Conservation (phyloP, 2,797 vertebrate genomes). For the Pristis pectinata region DNA sequence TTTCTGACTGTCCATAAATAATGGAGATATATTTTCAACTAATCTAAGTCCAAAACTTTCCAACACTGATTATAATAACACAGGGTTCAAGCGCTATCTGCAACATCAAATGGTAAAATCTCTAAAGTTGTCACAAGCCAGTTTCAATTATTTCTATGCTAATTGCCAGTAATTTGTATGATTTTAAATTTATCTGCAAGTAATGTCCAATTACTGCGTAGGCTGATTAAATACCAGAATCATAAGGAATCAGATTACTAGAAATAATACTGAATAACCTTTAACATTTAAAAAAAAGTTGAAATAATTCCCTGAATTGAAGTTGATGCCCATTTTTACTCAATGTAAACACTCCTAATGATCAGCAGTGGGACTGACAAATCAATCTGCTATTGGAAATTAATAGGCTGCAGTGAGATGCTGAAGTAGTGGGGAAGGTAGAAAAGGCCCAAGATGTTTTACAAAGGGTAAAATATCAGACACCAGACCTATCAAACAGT, state of each 20-base stretch:
- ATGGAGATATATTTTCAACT: neutral
- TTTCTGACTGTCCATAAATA: neutral
- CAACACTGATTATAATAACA: neutral
- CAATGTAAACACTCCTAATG: neutral
- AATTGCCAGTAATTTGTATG: neutral
- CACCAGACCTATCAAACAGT: neutral
- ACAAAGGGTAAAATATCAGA: neutral
- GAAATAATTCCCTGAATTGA: neutral
- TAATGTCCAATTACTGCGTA: neutral
- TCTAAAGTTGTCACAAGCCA: neutral
- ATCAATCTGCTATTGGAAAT: neutral
- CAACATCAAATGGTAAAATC: neutral
- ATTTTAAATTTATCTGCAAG: neutral
- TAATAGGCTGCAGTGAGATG: neutral
- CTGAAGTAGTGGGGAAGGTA: neutral
- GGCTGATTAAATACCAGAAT: neutral
- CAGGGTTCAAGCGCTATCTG: neutral
- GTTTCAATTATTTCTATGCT: neutral
- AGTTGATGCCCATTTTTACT: constrained; percentile 2
- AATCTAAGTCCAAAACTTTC: neutral
- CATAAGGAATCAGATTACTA: neutral
- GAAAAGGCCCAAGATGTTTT: neutral
- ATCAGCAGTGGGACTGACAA: neutral
- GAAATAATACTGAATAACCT: neutral
- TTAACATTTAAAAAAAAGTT: neutral